Evolutionary conservation across 2,113 vertebrate species (phyloP), one percentile per base, ranked within the genome.

Genomic region (Aptenodytes patagonicus): DNA sequence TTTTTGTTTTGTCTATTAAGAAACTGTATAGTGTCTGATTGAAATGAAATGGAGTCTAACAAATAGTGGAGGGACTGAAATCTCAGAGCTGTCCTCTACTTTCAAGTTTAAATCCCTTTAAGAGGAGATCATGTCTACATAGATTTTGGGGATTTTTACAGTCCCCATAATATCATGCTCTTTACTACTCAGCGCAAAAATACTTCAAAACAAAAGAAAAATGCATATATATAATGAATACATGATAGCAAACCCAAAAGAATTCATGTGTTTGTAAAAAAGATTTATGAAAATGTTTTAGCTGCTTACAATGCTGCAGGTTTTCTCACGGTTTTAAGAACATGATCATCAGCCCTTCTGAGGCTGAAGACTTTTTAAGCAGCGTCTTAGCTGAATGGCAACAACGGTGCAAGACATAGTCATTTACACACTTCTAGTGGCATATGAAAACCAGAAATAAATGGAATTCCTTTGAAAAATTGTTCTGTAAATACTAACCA

Each of bases 1-100:
- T 91, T 29, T 83, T 93, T 90, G 26, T 58, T 73, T 90, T 93
- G n/a, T 89, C 72, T 92, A 15, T 62, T 88, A 92, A 92, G 38
- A 89, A 93, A 72, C 28, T 46, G 11, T 25, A 38, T 28, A 86
- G 47, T 47, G 31, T 32, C 42, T 68, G 46, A 88, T 81, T 80
- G 21, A 70, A 78, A 55, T 78, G 34, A 78, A 96, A 73, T 81
- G 36, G 4, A 93, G 6, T 78, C 51, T 95, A 51, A 73, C 13
- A 91, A 66, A 68, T 4, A 78, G 54, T 32, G 10, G 17, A 54
- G 20, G 7, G 14, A 83, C 26, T 51, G 32, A 71, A 94, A 91
- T 69, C 29, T 86, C 46, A 77, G 32, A 77, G 29, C 64, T 92
- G n/a, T 71, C 31, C n/a, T 77, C n/a, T 72, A 29, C 38, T 71